A percentile compares a stretch with the other conserved stretches of the same genome.
These are phyloP conservation scores for Mechanitis mazaeus DNA, from an alignment of 2,888 invertebrate species.

Conservation along the genomic window DNA sequence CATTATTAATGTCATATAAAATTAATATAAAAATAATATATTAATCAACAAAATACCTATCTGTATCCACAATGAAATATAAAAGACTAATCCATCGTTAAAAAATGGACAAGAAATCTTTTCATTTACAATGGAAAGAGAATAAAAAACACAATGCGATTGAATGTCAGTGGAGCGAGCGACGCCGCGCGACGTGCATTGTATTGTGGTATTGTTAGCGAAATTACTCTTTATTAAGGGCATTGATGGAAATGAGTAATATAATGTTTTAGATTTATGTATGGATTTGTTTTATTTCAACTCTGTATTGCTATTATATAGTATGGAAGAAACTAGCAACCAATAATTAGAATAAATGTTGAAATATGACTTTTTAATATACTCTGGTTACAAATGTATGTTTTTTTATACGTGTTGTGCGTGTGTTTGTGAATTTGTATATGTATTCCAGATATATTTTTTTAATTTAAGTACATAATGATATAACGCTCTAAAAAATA, in stretches of 20 bases:
- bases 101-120: slow-evolving; percentile 56
- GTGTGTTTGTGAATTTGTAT: no score
- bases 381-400: no score
- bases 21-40: no score
- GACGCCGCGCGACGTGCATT: slow-evolving; percentile 54
- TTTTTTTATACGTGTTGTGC: no score
- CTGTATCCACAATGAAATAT: slow-evolving; percentile 20
- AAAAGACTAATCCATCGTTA: slow-evolving; percentile 40
- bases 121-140: slow-evolving; percentile 59
- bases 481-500: no score
- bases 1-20: no score
- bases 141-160: slow-evolving; percentile 46
- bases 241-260: slow-evolving; percentile 22
- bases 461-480: no score
- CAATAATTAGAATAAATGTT: no score
- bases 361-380: no score
- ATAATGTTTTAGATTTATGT: slow-evolving; percentile 14
- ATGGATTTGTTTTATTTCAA: not conserved
- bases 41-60: not conserved
- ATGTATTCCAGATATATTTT: no score
- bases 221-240: slow-evolving; percentile 37
- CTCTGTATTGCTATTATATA: no score
- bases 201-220: slow-evolving; percentile 54
- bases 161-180: slow-evolving; percentile 61
- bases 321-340: no score